Evolutionary conservation across 2,888 invertebrate species (phyloP).

Genomic region (Exephanes ischioxanthus): DNA sequence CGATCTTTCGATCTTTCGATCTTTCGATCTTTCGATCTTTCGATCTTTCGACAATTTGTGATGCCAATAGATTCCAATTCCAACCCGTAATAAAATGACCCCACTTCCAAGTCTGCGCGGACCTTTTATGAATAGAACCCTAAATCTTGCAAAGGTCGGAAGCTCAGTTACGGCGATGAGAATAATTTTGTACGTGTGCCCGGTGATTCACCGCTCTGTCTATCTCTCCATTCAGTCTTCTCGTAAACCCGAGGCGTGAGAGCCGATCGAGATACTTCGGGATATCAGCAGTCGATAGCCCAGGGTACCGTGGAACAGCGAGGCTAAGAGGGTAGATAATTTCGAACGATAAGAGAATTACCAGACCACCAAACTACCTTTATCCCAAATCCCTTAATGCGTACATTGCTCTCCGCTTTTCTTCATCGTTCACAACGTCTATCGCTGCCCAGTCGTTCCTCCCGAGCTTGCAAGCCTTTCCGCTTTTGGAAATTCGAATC

Average conservation of each 20-base stretch:
- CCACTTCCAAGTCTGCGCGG: no score
- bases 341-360: slow-evolving; percentile 56
- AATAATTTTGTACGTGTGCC: slow-evolving; percentile 14
- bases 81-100: no score
- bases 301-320: not conserved
- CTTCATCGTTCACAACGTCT: not conserved
- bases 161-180: slow-evolving; percentile 9
- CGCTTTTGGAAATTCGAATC: not conserved
- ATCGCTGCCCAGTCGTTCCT: not conserved
- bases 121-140: no score
- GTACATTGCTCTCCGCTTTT: slow-evolving; percentile 15
- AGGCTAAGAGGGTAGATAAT: slow-evolving; percentile 58
- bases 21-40: no score
- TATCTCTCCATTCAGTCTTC: slow-evolving; percentile 19
- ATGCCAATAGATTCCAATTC: no score
- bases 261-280: slow-evolving; percentile 12
- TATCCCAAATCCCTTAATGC: slow-evolving; percentile 46
- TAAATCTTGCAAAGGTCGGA: no score
- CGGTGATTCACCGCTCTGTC: slow-evolving; percentile 18
- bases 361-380: slow-evolving; percentile 31
- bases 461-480: not conserved
- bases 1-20: no score
- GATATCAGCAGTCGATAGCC: slow-evolving; percentile 8
- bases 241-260: slow-evolving; percentile 33
- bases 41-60: no score